These are phyloP conservation scores for Chelidonichthys spinosus DNA, from an alignment of 2,797 vertebrate species.

Conservation along the genomic window DNA sequence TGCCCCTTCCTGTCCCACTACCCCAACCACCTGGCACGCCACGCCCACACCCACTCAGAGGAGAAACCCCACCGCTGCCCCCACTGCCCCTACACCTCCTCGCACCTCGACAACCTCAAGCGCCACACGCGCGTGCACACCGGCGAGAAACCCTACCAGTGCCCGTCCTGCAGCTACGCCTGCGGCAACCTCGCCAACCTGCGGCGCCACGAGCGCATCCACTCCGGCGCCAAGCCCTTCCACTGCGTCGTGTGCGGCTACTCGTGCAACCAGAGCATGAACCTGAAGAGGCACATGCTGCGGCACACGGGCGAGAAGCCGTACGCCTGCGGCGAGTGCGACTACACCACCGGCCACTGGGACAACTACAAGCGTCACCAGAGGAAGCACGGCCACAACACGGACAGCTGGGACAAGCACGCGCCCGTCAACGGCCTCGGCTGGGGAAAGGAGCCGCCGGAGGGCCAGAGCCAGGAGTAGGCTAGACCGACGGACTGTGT, in stretches of 20 bases:
- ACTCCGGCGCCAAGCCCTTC: slow-evolving; percentile 97
- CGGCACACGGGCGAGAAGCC: slow-evolving; percentile 95
- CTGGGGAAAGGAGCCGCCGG: slow-evolving; percentile 60
- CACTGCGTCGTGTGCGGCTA: slow-evolving; percentile 93
- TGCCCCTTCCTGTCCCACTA: slow-evolving; percentile 93
- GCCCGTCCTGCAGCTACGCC: slow-evolving; percentile 92
- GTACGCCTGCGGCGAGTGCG: slow-evolving; percentile 90
- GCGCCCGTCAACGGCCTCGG: slow-evolving; percentile 39
- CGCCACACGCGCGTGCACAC: slow-evolving; percentile 95
- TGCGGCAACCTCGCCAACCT: slow-evolving; percentile 97
- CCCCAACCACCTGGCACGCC: slow-evolving; percentile 94
- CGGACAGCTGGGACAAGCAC: slow-evolving; percentile 86
- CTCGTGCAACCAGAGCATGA: slow-evolving; percentile 99
- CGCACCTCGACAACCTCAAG: slow-evolving; percentile 96
- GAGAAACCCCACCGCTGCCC: slow-evolving; percentile 94
- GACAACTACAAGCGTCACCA: slow-evolving; percentile 99
- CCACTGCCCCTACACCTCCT: slow-evolving; percentile 92
- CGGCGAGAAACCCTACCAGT: slow-evolving; percentile 96
- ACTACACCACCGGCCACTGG: slow-evolving; percentile 97
- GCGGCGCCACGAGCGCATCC: slow-evolving; percentile 95
- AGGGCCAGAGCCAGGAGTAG: slow-evolving; percentile 40
- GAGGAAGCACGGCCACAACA: slow-evolving; percentile 91
- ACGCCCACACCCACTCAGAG: slow-evolving; percentile 94
- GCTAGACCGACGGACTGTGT: slow-evolving; percentile 18
- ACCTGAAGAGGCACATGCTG: slow-evolving; percentile 97